Evolutionary conservation across 2,888 invertebrate genomes (phyloP).

Genomic region (Eupithecia pulchellata): DNA sequence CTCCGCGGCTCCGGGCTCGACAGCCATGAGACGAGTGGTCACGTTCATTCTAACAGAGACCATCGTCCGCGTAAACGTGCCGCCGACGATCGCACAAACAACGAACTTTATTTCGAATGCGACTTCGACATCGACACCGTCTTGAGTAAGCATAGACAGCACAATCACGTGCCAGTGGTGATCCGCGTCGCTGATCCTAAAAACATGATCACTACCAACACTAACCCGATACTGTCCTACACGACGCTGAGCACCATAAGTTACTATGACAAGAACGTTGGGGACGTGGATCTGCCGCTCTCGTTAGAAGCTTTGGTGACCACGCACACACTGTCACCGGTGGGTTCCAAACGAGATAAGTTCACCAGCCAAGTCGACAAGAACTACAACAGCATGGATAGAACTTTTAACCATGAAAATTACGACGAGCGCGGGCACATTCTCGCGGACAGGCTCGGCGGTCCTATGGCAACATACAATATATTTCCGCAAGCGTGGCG

Average conservation of each 20-base stretch:
- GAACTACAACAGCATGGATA: conserved; percentile 5
- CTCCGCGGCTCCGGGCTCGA: not conserved
- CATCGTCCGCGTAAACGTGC: not conserved
- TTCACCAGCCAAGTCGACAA: conserved; percentile 7
- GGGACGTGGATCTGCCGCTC: not conserved
- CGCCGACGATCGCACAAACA: not conserved
- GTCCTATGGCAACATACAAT: conserved; percentile 9
- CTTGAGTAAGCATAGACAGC: not conserved
- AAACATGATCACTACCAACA: conserved; percentile 6
- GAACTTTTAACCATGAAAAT: not conserved
- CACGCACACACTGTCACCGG: not conserved
- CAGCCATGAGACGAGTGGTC: not conserved
- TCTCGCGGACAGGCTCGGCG: conserved; percentile 4
- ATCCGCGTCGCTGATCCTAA: not conserved
- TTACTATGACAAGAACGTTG: not conserved
- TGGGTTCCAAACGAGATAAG: not conserved
- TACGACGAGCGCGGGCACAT: conserved; percentile 11
- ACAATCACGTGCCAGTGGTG: not conserved
- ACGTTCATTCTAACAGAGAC: not conserved
- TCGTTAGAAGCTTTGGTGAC: not conserved
- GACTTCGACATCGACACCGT: conserved; percentile 6
- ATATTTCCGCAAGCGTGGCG: conserved; percentile 16
- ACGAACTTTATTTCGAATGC: conserved; percentile 3
- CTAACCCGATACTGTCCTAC: not conserved
- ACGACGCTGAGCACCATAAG: not conserved